Conservation (phyloP, 2,113 vertebrate genomes). For the Zosterops borbonicus region DNA sequence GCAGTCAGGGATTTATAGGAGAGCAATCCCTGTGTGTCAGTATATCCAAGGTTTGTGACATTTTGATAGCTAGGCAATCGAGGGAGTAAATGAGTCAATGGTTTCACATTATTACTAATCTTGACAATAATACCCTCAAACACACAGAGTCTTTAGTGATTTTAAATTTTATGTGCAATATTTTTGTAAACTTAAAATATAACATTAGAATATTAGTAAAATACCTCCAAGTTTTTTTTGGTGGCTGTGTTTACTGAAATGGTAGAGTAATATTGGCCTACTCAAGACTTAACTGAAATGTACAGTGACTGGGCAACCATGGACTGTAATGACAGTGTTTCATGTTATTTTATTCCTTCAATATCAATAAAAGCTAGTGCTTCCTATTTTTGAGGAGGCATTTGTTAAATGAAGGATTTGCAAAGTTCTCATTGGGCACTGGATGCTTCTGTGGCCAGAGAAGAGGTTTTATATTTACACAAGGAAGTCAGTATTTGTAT, state of each 20-base stretch:
- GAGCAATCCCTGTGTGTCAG: neutral
- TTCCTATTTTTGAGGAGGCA: neutral
- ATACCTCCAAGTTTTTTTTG: neutral
- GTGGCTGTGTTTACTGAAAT: neutral
- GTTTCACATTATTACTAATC: neutral
- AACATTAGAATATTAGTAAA: neutral
- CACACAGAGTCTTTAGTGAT: neutral
- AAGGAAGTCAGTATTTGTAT: neutral
- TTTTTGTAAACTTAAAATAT: neutral
- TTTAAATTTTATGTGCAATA: neutral
- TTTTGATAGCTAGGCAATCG: neutral
- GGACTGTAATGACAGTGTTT: neutral
- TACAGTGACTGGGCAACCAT: neutral
- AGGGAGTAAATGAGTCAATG: neutral
- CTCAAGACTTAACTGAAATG: neutral
- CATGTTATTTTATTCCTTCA: neutral
- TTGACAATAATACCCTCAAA: neutral
- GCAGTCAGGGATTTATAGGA: neutral
- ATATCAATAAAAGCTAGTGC: neutral
- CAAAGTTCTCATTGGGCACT: neutral
- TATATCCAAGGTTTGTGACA: neutral
- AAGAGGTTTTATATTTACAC: neutral
- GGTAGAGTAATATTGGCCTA: neutral
- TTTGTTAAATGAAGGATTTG: neutral
- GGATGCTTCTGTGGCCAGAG: neutral